Conservation (phyloP, 2,888 invertebrate genomes). For the Dicranocentrus wangi region DNA sequence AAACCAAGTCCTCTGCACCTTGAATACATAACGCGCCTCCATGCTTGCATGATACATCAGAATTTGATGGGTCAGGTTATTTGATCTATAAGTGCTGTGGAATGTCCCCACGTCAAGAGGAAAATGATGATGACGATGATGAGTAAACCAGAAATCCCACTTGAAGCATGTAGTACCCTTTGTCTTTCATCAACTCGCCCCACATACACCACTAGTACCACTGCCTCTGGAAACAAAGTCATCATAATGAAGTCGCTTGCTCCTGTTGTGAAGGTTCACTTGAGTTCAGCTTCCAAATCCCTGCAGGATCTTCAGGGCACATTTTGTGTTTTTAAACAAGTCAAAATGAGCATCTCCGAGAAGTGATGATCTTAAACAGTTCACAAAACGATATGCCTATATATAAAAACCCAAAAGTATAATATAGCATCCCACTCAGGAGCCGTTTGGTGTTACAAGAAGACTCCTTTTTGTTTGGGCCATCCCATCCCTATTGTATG, state of each 20-base stretch:
- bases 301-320: slow-evolving; percentile 14
- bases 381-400: too few species aligned
- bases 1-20: too few species aligned
- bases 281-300: background rate
- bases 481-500: slow-evolving; percentile 27
- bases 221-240: slow-evolving; percentile 17
- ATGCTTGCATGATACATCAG: too few species aligned
- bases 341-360: slow-evolving; percentile 20
- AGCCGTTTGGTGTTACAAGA: background rate
- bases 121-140: slow-evolving; percentile 21
- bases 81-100: too few species aligned
- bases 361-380: background rate
- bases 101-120: too few species aligned
- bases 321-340: slow-evolving; percentile 10
- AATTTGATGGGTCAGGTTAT: too few species aligned
- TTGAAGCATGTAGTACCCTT: slow-evolving; percentile 35
- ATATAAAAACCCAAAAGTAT: too few species aligned
- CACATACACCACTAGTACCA: too few species aligned
- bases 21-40: too few species aligned
- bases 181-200: slow-evolving; percentile 33
- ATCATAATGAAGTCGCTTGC: slow-evolving; percentile 23
- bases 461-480: slow-evolving; percentile 23
- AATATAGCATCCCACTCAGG: too few species aligned
- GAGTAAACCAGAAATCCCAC: slow-evolving; percentile 42
- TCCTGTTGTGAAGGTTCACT: too few species aligned